Evolutionary conservation across 2,888 invertebrate species (phyloP).

Genomic region (Boloria selene): DNA sequence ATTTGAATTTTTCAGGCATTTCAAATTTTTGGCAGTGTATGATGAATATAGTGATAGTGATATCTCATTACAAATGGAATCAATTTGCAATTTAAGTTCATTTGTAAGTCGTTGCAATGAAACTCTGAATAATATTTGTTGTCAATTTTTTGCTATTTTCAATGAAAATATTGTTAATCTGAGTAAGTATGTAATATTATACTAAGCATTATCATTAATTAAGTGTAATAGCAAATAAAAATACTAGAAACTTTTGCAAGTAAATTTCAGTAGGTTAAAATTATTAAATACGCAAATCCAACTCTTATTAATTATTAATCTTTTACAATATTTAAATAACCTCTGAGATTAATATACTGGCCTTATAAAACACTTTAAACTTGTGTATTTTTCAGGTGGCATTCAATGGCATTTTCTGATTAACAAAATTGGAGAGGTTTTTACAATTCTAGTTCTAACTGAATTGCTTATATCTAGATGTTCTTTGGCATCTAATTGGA

Average conservation of each 20-base stretch:
- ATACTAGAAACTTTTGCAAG: no score
- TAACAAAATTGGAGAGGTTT: constrained; percentile 84
- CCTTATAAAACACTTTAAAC: background rate
- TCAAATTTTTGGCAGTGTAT: constrained; percentile 84
- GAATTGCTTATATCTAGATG: constrained; percentile 82
- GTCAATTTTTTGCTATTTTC: constrained; percentile 88
- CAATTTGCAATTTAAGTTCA: constrained; percentile 84
- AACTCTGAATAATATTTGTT: constrained; percentile 86
- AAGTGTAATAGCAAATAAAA: no score
- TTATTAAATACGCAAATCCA: no score
- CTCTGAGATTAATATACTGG: background rate
- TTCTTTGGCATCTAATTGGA: constrained; percentile 84
- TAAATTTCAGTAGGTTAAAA: no score
- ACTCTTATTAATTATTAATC: no score
- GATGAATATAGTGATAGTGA: constrained; percentile 82
- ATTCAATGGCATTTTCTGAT: constrained; percentile 74
- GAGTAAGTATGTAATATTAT: constrained; percentile 54
- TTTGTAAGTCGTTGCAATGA: constrained; percentile 87
- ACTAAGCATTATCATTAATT: no score
- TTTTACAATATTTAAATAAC: background rate
- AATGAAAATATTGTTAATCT: constrained; percentile 73
- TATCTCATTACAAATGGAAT: constrained; percentile 81
- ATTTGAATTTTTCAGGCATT: constrained; percentile 73
- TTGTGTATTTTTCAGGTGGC: constrained; percentile 61
- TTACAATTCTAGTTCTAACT: constrained; percentile 85